Evolutionary conservation across 2,113 vertebrate genomes (phyloP).

Genomic region (Caloenas nicobarica): DNA sequence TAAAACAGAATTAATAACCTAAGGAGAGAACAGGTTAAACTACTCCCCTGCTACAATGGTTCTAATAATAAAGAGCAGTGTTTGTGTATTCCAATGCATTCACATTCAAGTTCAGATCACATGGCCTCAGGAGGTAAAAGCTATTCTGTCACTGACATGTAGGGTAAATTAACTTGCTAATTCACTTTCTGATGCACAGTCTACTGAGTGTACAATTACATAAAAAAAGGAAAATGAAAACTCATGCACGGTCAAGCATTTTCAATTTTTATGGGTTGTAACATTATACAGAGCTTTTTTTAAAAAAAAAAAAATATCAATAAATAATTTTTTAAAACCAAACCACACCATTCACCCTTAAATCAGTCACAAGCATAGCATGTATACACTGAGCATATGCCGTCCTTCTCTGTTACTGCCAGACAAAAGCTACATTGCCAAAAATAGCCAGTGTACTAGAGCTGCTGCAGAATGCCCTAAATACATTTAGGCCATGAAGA

Average conservation of each 20-base stretch:
- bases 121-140: background rate
- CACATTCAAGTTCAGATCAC: background rate
- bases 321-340: background rate
- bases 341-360: background rate
- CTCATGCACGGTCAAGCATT: background rate
- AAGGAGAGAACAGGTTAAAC: background rate
- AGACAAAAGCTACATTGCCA: slow-evolving; percentile 57
- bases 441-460: slow-evolving; percentile 68
- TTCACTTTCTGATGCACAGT: slow-evolving; percentile 3
- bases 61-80: background rate
- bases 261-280: background rate
- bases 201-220: slow-evolving; percentile 13
- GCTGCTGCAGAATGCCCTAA: slow-evolving; percentile 66
- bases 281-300: background rate
- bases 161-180: slow-evolving; percentile 48
- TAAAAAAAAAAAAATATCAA: background rate
- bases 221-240: slow-evolving; percentile 10
- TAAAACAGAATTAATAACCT: background rate
- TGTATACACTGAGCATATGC: slow-evolving; percentile 54
- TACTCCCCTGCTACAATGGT: background rate
- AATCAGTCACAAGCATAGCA: slow-evolving; percentile 44
- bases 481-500: slow-evolving; percentile 34
- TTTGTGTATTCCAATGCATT: background rate
- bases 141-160: background rate
- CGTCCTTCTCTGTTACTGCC: slow-evolving; percentile 39